phyloP scores from a whole-genome alignment of 64 coral and sea anemone species.

The Trachythela sp. region DNA sequence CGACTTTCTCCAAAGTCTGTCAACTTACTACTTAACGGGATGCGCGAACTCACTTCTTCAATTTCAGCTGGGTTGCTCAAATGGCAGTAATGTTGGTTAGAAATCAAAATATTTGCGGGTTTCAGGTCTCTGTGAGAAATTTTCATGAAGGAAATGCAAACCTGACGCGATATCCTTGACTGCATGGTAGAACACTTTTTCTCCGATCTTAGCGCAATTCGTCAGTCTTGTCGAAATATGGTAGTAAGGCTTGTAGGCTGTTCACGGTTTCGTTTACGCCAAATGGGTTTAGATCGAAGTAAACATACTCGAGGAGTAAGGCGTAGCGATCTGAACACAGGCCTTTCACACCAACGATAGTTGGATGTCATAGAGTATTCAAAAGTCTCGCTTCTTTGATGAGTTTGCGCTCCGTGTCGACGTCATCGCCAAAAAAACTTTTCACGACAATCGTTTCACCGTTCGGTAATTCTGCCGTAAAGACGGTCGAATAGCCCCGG shows the following conservation, averaged over 20 bases:
- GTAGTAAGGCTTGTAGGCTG: background rate
- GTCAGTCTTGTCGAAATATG: background rate
- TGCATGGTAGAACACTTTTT: background rate
- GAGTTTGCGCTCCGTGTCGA: background rate
- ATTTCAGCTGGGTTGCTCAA: background rate
- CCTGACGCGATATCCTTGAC: background rate
- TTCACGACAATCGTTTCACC: background rate
- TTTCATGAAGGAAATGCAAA: background rate
- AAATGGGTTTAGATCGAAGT: background rate
- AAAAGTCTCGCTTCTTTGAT: background rate
- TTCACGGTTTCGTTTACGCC: background rate
- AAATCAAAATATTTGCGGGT: constrained; percentile 37
- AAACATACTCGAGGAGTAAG: background rate
- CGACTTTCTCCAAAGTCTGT: constrained; percentile 29
- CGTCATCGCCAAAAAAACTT: background rate
- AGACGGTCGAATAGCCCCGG: background rate
- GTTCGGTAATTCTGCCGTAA: background rate
- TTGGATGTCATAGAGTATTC: background rate
- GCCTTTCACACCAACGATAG: background rate
- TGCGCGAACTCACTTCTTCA: background rate
- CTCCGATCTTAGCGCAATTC: background rate
- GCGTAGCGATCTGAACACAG: background rate
- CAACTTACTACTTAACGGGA: constrained; percentile 24
- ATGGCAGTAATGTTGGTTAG: constrained; percentile 37
- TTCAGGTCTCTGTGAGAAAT: constrained; percentile 48